phyloP scores from a whole-genome alignment of 2,888 invertebrate species.

The Gandaritis pyraliata region DNA sequence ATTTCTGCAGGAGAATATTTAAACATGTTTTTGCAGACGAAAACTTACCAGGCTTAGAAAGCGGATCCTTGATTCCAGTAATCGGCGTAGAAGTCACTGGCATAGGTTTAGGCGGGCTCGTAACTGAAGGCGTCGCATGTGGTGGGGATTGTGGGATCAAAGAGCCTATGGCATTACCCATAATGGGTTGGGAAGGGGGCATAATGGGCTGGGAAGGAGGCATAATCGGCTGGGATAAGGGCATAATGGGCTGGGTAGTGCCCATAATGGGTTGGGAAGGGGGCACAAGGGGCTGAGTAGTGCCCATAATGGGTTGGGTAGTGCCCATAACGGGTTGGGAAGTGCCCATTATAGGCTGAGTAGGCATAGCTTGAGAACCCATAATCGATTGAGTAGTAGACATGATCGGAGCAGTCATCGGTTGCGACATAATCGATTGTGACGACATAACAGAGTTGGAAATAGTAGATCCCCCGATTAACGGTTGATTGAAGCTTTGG shows the following conservation, averaged over 20 bases:
- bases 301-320: conserved; percentile 32
- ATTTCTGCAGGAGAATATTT: no score
- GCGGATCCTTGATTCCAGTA: conserved; percentile 62
- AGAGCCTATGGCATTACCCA: conserved; percentile 32
- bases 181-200: conserved; percentile 33
- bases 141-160: conserved; percentile 52
- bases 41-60: conserved; percentile 72
- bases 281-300: conserved; percentile 30
- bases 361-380: conserved; percentile 25
- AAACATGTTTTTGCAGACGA: no score
- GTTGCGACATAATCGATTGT: conserved; percentile 26
- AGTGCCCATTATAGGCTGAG: conserved; percentile 33
- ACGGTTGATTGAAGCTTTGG: conserved; percentile 49
- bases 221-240: conserved; percentile 33
- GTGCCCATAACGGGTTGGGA: conserved; percentile 25
- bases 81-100: conserved; percentile 77
- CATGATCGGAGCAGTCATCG: conserved; percentile 15
- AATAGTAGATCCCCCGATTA: conserved; percentile 40
- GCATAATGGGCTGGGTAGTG: conserved; percentile 29
- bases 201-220: conserved; percentile 40
- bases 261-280: conserved; percentile 32
- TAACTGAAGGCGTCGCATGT: conserved; percentile 55
- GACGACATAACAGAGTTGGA: conserved; percentile 32
- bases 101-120: conserved; percentile 63
- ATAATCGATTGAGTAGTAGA: conserved; percentile 33